phyloP scores from a whole-genome alignment of 2,888 invertebrate species.

The Trilocha varians region DNA sequence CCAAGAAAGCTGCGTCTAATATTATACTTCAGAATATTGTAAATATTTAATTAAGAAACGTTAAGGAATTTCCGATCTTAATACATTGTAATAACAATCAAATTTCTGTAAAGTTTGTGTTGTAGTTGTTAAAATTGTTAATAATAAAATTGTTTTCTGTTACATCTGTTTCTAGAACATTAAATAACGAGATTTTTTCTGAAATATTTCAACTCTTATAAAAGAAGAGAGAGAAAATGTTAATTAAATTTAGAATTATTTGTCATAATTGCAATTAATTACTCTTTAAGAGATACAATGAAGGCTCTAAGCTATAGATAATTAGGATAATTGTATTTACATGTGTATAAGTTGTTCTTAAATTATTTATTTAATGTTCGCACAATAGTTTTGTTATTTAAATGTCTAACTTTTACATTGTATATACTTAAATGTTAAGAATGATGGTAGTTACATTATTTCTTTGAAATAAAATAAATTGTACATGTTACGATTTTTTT shows the following conservation, averaged over 20 bases:
- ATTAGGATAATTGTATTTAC: conserved; percentile 1
- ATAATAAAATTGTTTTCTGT: no score
- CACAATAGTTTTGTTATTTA: no score
- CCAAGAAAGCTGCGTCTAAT: conserved; percentile 79
- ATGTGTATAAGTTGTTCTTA: neutral
- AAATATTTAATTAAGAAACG: neutral
- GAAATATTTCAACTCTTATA: no score
- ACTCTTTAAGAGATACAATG: conserved; percentile 19
- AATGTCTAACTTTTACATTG: no score
- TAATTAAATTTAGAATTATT: conserved; percentile 6
- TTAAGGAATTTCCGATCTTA: neutral
- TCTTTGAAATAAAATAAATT: no score
- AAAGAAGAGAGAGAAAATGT: conserved; percentile 4
- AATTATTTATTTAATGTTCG: neutral
- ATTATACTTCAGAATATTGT: neutral
- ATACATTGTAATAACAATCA: neutral
- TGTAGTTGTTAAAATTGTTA: neutral
- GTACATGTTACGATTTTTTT: no score
- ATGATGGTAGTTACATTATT: no score
- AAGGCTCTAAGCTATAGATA: conserved; percentile 16
- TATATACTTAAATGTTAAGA: no score
- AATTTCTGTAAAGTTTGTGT: neutral
- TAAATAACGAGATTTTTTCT: no score
- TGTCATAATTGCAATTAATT: conserved; percentile 5
- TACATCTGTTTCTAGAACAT: no score